Evolutionary conservation across 1,140 invertebrate genomes (phyloP).

Genomic region (Bombus picipes): DNA sequence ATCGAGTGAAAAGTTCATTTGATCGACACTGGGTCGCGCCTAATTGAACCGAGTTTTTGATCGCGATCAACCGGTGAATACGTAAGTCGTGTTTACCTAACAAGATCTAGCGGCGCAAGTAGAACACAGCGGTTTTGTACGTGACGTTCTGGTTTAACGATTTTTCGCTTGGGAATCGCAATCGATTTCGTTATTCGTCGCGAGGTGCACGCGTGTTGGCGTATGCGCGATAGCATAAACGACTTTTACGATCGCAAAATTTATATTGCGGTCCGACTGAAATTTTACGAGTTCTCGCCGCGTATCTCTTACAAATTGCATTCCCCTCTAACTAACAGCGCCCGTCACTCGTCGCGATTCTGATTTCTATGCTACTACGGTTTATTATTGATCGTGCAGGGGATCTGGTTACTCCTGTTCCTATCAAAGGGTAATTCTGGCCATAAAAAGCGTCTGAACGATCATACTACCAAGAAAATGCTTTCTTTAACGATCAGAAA

Average conservation of each 20-base stretch:
- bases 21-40: not conserved
- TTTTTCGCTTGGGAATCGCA: constrained; percentile 16
- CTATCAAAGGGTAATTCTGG: not conserved
- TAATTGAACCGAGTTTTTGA: not conserved
- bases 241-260: constrained; percentile 53
- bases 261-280: constrained; percentile 37
- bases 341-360: constrained; percentile 1
- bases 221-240: constrained; percentile 34
- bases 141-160: constrained; percentile 23
- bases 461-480: no score
- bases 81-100: constrained; percentile 2
- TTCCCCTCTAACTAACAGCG: constrained; percentile 14
- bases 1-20: not conserved
- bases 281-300: constrained; percentile 48
- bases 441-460: no score
- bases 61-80: not conserved
- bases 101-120: constrained; percentile 3
- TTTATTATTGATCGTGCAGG: not conserved
- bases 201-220: constrained; percentile 19
- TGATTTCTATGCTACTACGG: not conserved
- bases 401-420: not conserved
- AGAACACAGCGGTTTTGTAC: not conserved
- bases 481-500: no score
- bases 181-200: constrained; percentile 43
- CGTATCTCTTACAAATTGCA: constrained; percentile 41